Percentiles rank a stretch among this genome's conserved stretches.
Evolutionary conservation across 2,888 invertebrate species (phyloP).

Genomic region (Leptura quadrifasciata): DNA sequence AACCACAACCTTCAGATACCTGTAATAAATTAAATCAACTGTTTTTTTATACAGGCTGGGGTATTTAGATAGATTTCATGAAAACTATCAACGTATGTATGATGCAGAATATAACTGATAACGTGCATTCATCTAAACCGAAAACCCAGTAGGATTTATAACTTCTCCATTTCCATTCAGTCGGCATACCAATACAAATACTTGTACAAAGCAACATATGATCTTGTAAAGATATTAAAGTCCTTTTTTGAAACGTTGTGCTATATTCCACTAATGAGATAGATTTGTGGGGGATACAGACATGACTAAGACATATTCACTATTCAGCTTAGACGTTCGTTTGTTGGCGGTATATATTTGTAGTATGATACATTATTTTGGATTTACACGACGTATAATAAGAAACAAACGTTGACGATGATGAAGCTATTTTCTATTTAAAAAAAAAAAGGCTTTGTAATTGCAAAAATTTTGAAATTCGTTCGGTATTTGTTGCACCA

Average conservation of each 20-base stretch:
- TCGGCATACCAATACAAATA: conserved; percentile 4
- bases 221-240: conserved; percentile 7
- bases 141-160: conserved; percentile 6
- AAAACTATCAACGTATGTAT: too few relatives aligned
- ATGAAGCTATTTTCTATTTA: too few relatives aligned
- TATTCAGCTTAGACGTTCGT: neutral
- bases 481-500: too few relatives aligned
- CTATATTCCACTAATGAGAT: conserved; percentile 25
- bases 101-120: too few relatives aligned
- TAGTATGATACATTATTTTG: neutral
- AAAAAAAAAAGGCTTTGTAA: too few relatives aligned
- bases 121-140: neutral
- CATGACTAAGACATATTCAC: neutral
- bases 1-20: too few relatives aligned
- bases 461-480: too few relatives aligned
- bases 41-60: too few relatives aligned
- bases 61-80: too few relatives aligned
- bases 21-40: too few relatives aligned
- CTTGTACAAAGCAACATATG: conserved; percentile 3
- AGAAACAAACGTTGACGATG: neutral
- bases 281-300: conserved; percentile 24
- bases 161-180: neutral
- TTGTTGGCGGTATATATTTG: neutral
- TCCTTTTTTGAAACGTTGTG: conserved; percentile 19
- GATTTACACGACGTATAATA: neutral